Evolutionary conservation across 1,140 invertebrate genomes (phyloP).

Genomic region (Thaumatotibia leucotreta): DNA sequence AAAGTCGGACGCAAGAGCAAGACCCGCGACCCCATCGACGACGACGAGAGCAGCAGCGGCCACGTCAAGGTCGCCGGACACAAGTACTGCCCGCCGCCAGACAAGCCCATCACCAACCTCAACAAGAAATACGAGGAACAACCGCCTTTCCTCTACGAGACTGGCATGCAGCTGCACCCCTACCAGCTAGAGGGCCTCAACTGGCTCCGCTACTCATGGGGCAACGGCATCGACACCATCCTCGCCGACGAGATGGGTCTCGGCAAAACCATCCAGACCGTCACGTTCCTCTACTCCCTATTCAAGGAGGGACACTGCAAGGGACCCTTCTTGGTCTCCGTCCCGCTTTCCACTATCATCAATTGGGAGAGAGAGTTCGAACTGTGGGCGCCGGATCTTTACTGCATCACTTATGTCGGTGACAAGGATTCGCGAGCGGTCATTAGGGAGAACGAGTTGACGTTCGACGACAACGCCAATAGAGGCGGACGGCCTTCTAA

Average conservation of each 20-base stretch:
- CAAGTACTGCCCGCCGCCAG: constrained; percentile 91
- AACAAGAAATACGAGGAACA: constrained; percentile 97
- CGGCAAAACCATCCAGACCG: constrained; percentile 99
- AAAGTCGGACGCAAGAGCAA: constrained; percentile 81
- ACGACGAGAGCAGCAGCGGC: constrained; percentile 80
- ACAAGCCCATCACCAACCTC: constrained; percentile 92
- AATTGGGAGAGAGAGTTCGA: constrained; percentile 99
- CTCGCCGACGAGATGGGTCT: constrained; percentile 99
- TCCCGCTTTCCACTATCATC: constrained; percentile 98
- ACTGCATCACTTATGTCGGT: constrained; percentile 98
- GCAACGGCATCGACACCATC: constrained; percentile 98
- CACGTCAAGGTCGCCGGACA: constrained; percentile 43
- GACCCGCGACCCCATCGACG: constrained; percentile 78
- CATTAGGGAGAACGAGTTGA: constrained; percentile 98
- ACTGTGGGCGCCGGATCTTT: constrained; percentile 99
- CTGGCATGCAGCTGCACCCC: constrained; percentile 96
- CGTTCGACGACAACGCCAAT: constrained; percentile 98
- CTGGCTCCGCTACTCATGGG: constrained; percentile 98
- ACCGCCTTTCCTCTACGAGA: constrained; percentile 93
- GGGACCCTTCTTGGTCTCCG: constrained; percentile 97
- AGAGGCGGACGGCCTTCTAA: constrained; percentile 90
- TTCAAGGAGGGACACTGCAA: constrained; percentile 99
- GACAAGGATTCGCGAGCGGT: constrained; percentile 98
- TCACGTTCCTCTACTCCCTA: constrained; percentile 97
- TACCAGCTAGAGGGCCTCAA: constrained; percentile 97